Conservation (phyloP, 2,113 vertebrate genomes). For the Callipepla squamata region DNA sequence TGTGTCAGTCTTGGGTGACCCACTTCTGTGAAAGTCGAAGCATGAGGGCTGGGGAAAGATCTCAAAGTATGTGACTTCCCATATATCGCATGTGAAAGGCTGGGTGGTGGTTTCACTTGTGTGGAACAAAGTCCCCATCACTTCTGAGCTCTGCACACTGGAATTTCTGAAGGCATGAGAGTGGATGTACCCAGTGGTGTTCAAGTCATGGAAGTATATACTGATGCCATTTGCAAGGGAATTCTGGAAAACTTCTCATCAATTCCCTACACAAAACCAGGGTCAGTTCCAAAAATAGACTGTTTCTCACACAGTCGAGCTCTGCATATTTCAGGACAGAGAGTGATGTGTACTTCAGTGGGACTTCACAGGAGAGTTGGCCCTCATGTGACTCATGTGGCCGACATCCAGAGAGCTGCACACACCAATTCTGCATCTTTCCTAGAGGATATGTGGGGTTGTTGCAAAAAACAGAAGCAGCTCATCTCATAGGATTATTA, state of each 20-base stretch:
- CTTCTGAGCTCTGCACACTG: fast-evolving
- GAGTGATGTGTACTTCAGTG: fast-evolving
- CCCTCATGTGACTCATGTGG: fast-evolving
- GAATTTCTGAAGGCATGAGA: not conserved
- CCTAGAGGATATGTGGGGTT: not conserved
- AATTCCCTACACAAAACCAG: not conserved
- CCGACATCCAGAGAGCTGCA: not conserved
- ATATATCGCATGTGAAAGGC: fast-evolving
- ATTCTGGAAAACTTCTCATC: not conserved
- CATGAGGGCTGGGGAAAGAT: not conserved
- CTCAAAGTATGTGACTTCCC: fast-evolving
- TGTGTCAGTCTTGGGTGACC: not conserved
- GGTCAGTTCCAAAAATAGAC: not conserved
- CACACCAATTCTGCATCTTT: not conserved
- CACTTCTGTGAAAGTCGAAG: not conserved
- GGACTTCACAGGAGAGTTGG: fast-evolving
- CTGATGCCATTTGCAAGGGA: not conserved
- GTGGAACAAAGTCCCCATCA: not conserved
- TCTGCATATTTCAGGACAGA: not conserved
- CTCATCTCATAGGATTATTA: not conserved
- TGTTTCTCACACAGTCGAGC: fast-evolving
- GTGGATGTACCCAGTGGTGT: fast-evolving
- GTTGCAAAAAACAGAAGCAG: not conserved
- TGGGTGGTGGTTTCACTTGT: not conserved
- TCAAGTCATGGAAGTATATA: not conserved